phyloP scores from a whole-genome alignment of 2,888 invertebrate genomes.

The Lomographa bimaculata region DNA sequence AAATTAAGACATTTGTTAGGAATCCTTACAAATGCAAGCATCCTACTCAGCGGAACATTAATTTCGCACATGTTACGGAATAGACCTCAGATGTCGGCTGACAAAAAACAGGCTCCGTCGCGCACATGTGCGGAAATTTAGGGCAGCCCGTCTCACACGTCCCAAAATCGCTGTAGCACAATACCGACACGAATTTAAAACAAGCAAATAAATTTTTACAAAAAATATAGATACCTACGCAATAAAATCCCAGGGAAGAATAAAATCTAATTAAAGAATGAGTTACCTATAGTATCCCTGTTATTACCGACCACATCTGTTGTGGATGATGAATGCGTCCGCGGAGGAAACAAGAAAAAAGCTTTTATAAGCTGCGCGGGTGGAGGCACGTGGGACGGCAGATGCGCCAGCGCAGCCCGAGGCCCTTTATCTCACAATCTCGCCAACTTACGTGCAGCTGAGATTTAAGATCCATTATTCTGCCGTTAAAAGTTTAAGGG shows the following conservation, averaged over 20 bases:
- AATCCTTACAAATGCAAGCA: conserved; percentile 55
- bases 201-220: conserved; percentile 31
- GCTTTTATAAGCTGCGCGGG: conserved; percentile 60
- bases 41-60: conserved; percentile 52
- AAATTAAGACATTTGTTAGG: conserved; percentile 29
- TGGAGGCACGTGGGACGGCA: conserved; percentile 79
- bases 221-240: conserved; percentile 50
- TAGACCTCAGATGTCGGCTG: conserved; percentile 64
- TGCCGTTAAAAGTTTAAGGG: conserved; percentile 51
- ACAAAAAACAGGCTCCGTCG: conserved; percentile 70
- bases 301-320: conserved; percentile 74
- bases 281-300: conserved; percentile 62
- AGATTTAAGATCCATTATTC: conserved; percentile 68
- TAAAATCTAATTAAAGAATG: conserved; percentile 70
- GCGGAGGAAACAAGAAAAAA: conserved; percentile 62
- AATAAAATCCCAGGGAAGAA: conserved; percentile 53
- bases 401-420: conserved; percentile 71
- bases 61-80: conserved; percentile 73
- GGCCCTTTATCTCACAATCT: conserved; percentile 66
- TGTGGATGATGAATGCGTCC: conserved; percentile 72
- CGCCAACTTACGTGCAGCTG: conserved; percentile 59
- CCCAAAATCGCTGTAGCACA: conserved; percentile 33
- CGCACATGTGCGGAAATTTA: conserved; percentile 68
- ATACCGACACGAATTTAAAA: conserved; percentile 37
- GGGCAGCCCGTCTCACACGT: conserved; percentile 53